These are phyloP conservation scores for Camponotus fellah DNA, from an alignment of 2,888 invertebrate genomes.

Conservation along the genomic window DNA sequence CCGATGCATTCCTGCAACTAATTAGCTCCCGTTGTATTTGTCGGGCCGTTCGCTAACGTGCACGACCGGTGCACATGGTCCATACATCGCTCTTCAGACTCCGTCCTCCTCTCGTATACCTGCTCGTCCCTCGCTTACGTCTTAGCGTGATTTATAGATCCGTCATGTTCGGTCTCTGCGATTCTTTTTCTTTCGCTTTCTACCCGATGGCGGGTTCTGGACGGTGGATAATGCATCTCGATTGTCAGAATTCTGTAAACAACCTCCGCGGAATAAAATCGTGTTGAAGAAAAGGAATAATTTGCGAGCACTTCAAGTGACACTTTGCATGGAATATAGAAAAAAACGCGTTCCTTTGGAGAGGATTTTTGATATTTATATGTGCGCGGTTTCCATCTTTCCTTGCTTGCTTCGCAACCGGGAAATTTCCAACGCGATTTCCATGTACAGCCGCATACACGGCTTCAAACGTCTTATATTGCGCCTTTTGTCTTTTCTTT, in stretches of 20 bases:
- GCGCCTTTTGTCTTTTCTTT: constrained; percentile 31
- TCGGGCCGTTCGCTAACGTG: constrained; percentile 13
- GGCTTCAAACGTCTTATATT: constrained; percentile 4
- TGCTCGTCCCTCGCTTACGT: background rate
- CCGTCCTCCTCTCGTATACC: constrained; percentile 8
- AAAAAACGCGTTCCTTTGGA: background rate
- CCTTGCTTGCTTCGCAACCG: background rate
- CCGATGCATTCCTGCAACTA: constrained; percentile 78
- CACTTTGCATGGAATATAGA: background rate
- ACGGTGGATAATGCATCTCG: background rate
- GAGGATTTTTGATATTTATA: background rate
- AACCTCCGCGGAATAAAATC: background rate
- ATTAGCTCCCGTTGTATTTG: constrained; percentile 78
- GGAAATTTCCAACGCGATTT: constrained; percentile 24
- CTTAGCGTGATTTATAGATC: constrained; percentile 8
- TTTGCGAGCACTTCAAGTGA: background rate
- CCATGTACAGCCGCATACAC: background rate
- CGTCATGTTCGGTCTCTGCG: background rate
- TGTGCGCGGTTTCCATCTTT: background rate
- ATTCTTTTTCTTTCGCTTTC: background rate
- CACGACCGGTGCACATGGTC: constrained; percentile 10
- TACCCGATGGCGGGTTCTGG: too few species aligned
- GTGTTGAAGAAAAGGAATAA: background rate
- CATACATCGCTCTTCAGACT: constrained; percentile 39
- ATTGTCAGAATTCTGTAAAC: background rate